phyloP scores from a whole-genome alignment of 2,797 vertebrate genomes.

The Cyclura pinguis region DNA sequence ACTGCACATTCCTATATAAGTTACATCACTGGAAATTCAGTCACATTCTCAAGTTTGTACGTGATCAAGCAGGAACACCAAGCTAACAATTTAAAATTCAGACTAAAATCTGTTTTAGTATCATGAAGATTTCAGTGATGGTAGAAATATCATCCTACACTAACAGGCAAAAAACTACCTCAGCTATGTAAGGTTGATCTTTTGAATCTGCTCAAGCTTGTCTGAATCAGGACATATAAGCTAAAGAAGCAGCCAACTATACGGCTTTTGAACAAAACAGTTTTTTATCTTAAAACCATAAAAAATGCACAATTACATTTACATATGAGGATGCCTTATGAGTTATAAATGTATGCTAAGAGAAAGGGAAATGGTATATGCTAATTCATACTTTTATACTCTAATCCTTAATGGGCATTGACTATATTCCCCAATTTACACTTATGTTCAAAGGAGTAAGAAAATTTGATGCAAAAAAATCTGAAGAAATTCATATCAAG shows the following conservation, averaged over 20 bases:
- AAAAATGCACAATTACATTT: neutral
- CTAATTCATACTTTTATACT: neutral
- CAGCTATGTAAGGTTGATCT: conserved; percentile 6
- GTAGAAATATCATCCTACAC: neutral
- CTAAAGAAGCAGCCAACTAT: neutral
- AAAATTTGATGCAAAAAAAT: neutral
- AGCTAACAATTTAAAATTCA: conserved; percentile 38
- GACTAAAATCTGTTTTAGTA: neutral
- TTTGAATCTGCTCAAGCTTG: conserved; percentile 31
- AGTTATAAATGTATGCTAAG: neutral
- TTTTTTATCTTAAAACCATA: neutral
- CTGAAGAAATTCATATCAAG: neutral
- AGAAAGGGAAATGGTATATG: neutral
- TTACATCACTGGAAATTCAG: neutral
- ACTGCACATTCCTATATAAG: neutral
- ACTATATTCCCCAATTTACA: neutral
- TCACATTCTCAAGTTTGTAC: neutral
- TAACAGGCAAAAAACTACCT: conserved; percentile 9
- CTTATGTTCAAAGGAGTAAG: neutral
- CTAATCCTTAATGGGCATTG: neutral
- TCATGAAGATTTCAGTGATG: neutral
- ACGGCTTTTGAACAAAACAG: neutral
- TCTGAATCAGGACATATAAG: neutral
- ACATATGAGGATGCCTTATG: too few relatives aligned
- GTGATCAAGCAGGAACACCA: neutral